Evolutionary conservation across 2,888 invertebrate species (phyloP), one percentile per base, ranked within the genome.

Genomic region (Deilephila porcellus): DNA sequence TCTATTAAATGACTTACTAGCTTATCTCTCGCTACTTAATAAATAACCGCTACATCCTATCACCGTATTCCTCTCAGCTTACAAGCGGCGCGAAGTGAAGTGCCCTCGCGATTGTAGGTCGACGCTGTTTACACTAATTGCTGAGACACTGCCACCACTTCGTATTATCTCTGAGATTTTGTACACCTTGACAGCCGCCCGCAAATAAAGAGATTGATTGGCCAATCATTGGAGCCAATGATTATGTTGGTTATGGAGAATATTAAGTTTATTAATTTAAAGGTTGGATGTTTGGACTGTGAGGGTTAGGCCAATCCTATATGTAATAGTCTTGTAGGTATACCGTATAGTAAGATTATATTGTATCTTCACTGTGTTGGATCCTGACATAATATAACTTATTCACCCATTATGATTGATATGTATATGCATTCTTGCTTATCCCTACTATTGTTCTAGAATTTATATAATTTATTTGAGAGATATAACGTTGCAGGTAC

Each of bases 41-140:
- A 25, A 25, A 25, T 25, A 25, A 4, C 32, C 79, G 77, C 78
- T 77, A 8, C 20, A 76, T 73, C 81, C 64, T 32, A 52, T 73
- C 62, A 80, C 75, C 25, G 63, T 62, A 20, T 1, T 2, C 52
- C 19, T 1, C 1, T n/a, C 78, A 71, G 17, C 62, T 72, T 34
- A 52, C 73, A 75, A 83, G 78, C 78, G 77, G 78, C 75, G 79
- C 80, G 74, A 80, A 84, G 87, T 85, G 87, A 83, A 89, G 90
- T 83, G 83, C 85, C 84, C 88, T 89, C 85, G 80, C 83, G 81
- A 81, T 83, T 84, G 86, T 90, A 88, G 89, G 89, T 88, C 89
- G 86, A 84, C 86, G 81, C 85, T 90, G 89, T 91, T 91, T 90
- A 89, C 90, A 88, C 91, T 91, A 91, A 91, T 91, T 91, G 91